These are phyloP conservation scores for Heliconius hortense DNA, from an alignment of 2,888 invertebrate species.

Conservation along the genomic window DNA sequence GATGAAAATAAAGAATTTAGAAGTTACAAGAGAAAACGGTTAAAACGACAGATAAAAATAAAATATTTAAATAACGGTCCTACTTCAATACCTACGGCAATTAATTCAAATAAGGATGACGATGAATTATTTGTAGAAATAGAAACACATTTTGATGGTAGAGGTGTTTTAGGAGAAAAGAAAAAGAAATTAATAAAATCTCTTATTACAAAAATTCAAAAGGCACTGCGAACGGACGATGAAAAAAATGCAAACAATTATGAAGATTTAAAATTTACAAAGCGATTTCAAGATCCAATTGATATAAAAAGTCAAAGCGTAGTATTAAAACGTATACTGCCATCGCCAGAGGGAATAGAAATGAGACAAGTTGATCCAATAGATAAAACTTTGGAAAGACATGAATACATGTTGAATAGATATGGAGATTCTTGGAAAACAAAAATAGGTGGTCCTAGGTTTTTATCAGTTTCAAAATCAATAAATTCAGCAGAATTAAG, in stretches of 20 bases:
- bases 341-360: slow-evolving; percentile 45
- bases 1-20: slow-evolving; percentile 30
- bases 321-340: slow-evolving; percentile 46
- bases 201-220: slow-evolving; percentile 69
- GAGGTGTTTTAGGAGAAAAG: slow-evolving; percentile 65
- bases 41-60: slow-evolving; percentile 64
- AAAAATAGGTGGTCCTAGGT: slow-evolving; percentile 51
- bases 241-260: slow-evolving; percentile 43
- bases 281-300: slow-evolving; percentile 62
- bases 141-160: slow-evolving; percentile 72
- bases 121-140: slow-evolving; percentile 74
- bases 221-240: slow-evolving; percentile 60
- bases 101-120: slow-evolving; percentile 50
- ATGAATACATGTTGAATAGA: slow-evolving; percentile 49
- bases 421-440: slow-evolving; percentile 54
- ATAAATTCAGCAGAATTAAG: slow-evolving; percentile 67
- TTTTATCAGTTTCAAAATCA: slow-evolving; percentile 55
- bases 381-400: slow-evolving; percentile 49
- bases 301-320: slow-evolving; percentile 42
- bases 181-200: slow-evolving; percentile 64
- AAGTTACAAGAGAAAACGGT: slow-evolving; percentile 48
- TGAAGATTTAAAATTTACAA: slow-evolving; percentile 58
- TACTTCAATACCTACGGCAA: slow-evolving; percentile 43
- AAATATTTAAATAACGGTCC: slow-evolving; percentile 49
- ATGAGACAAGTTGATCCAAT: slow-evolving; percentile 61